phyloP scores from a whole-genome alignment of 2,888 invertebrate genomes.

The Trissolcus brochymenae region DNA sequence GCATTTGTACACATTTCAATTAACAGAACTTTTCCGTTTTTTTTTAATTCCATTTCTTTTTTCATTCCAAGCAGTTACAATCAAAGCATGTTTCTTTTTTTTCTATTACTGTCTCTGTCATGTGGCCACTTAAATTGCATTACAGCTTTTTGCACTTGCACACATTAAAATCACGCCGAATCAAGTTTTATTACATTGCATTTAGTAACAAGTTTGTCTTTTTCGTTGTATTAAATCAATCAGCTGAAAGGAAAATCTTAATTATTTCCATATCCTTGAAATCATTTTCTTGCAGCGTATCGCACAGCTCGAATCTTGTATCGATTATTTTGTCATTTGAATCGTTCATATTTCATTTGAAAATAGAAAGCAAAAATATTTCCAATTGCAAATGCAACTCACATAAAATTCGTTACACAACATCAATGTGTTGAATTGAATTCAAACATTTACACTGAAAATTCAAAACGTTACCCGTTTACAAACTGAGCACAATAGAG shows the following conservation, averaged over 20 bases:
- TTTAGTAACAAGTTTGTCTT: too few relatives aligned
- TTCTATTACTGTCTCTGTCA: conserved; percentile 32
- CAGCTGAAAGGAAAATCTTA: neutral
- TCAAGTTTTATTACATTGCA: neutral
- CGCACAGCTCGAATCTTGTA: too few relatives aligned
- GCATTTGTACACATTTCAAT: conserved; percentile 30
- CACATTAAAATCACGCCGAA: conserved; percentile 16
- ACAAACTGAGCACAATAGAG: conserved; percentile 15
- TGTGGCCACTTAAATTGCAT: conserved; percentile 34
- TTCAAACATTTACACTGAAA: conserved; percentile 15
- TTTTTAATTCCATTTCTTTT: too few relatives aligned
- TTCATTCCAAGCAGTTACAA: conserved; percentile 12
- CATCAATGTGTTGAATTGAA: conserved; percentile 47
- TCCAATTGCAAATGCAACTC: too few relatives aligned
- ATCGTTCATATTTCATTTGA: too few relatives aligned
- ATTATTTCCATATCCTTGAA: too few relatives aligned
- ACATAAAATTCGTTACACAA: conserved; percentile 16
- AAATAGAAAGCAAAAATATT: too few relatives aligned
- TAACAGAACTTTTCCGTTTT: conserved; percentile 9
- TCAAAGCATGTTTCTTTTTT: conserved; percentile 53
- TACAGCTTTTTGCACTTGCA: conserved; percentile 23
- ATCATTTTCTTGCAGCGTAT: too few relatives aligned
- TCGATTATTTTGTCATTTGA: too few relatives aligned
- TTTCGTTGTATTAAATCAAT: too few relatives aligned
- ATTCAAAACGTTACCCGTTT: conserved; percentile 1